Percentiles rank a stretch among this genome's conserved stretches.
These are phyloP conservation scores for Oscheius sp. DNA, from an alignment of 2,888 invertebrate species.

Conservation along the genomic window DNA sequence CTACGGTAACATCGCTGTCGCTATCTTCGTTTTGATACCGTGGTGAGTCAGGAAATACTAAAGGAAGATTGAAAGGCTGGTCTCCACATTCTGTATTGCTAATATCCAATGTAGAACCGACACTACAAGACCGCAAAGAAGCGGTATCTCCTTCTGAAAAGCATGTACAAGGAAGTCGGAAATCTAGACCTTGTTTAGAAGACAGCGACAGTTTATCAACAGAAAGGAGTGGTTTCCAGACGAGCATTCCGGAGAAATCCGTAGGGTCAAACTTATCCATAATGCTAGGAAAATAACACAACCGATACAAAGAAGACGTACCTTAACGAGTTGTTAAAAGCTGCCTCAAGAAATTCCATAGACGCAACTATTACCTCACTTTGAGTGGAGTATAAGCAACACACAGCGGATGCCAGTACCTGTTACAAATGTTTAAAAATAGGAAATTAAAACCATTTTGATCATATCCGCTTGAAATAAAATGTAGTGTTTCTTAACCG, in stretches of 20 bases:
- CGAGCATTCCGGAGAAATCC: not conserved
- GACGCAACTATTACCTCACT: slow-evolving; percentile 28
- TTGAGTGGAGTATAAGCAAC: slow-evolving; percentile 31
- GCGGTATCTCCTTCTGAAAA: not conserved
- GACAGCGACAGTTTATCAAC: slow-evolving; percentile 14
- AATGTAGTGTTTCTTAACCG: not conserved
- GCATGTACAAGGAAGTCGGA: not conserved
- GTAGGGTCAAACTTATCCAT: slow-evolving; percentile 26
- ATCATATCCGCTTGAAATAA: slow-evolving; percentile 23
- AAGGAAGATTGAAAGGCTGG: slow-evolving; percentile 12
- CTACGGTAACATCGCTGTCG: slow-evolving; percentile 26
- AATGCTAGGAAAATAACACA: not conserved
- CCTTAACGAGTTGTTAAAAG: slow-evolving; percentile 7
- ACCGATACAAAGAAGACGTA: not conserved
- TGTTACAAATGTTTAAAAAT: not conserved
- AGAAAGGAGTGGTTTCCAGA: slow-evolving; percentile 13
- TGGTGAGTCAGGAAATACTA: slow-evolving; percentile 25
- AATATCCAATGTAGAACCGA: slow-evolving; percentile 15
- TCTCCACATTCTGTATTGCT: not conserved
- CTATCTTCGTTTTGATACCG: slow-evolving; percentile 16
- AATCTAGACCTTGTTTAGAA: not conserved
- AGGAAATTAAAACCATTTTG: slow-evolving; percentile 18
- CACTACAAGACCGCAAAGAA: slow-evolving; percentile 9
- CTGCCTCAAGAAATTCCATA: slow-evolving; percentile 19
- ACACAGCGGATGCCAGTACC: not conserved